Evolutionary conservation across 1,140 invertebrate genomes (phyloP).

Genomic region (Heterodera carotae): DNA sequence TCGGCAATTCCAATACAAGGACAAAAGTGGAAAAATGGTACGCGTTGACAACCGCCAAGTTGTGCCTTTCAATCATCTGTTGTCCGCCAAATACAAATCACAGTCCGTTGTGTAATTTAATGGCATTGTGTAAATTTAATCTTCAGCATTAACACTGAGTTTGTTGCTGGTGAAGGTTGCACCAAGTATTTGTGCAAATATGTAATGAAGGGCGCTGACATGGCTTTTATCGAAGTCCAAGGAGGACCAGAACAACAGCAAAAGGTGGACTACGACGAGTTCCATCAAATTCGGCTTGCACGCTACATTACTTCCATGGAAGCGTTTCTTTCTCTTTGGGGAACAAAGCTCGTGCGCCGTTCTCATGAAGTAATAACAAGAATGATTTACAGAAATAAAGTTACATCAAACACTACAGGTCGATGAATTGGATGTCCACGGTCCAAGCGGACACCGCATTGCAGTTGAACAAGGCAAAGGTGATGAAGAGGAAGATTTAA

Average conservation of each 20-base stretch:
- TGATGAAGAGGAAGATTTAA: not conserved
- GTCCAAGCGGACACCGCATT: not conserved
- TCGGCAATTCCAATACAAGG: not conserved
- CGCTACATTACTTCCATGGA: conserved; percentile 13
- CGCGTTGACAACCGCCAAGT: not conserved
- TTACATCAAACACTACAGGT: not conserved
- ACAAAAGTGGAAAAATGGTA: not conserved
- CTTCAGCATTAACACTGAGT: not conserved
- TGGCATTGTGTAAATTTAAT: not conserved
- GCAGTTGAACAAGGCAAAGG: not conserved
- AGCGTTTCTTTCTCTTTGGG: not conserved
- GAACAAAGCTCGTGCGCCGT: not conserved
- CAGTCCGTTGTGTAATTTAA: not conserved
- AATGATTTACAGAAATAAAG: not conserved
- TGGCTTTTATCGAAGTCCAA: not conserved
- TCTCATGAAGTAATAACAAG: not conserved
- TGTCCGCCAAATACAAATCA: conserved; percentile 2
- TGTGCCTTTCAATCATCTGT: not conserved
- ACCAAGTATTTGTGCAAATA: conserved; percentile 6
- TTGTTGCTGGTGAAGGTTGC: not conserved
- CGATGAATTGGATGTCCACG: conserved; percentile 6
- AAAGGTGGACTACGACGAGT: not conserved
- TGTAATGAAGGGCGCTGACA: conserved; percentile 3
- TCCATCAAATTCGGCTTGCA: conserved; percentile 1
- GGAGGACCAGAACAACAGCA: not conserved